A percentile compares a stretch with the other conserved stretches of the same genome.
These are phyloP conservation scores for Scolopax bukidnonensis DNA, from an alignment of 2,797 vertebrate genomes.

Conservation along the genomic window DNA sequence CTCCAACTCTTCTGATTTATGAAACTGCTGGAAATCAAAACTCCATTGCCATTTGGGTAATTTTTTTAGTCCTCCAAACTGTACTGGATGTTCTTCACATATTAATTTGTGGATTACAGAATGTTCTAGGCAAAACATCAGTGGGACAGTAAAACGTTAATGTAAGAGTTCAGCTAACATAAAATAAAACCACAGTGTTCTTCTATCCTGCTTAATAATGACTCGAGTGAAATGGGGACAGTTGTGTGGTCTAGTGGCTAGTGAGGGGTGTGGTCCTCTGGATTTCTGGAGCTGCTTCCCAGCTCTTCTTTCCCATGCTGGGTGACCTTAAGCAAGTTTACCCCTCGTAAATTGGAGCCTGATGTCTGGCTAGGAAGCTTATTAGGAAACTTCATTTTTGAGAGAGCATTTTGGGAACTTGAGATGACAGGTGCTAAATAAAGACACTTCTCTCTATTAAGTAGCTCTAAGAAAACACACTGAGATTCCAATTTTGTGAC, in stretches of 20 bases:
- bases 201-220: slow-evolving; percentile 65
- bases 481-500: slow-evolving; percentile 25
- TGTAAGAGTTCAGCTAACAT: slow-evolving; percentile 59
- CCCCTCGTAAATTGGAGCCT: slow-evolving; percentile 42
- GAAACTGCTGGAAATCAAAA: slow-evolving; percentile 60
- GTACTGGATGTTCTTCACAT: slow-evolving; percentile 69
- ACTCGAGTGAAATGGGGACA: slow-evolving; percentile 60
- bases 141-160: slow-evolving; percentile 68
- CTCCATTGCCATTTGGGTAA: slow-evolving; percentile 42
- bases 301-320: slow-evolving; percentile 65
- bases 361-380: slow-evolving; percentile 51
- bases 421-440: slow-evolving; percentile 68
- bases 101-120: slow-evolving; percentile 75
- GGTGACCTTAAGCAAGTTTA: slow-evolving; percentile 61
- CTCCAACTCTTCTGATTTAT: slow-evolving; percentile 53
- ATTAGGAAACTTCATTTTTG: slow-evolving; percentile 54
- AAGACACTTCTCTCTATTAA: slow-evolving; percentile 48
- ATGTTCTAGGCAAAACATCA: slow-evolving; percentile 75
- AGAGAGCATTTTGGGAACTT: slow-evolving; percentile 56
- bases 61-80: slow-evolving; percentile 47
- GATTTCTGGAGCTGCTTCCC: slow-evolving; percentile 57
- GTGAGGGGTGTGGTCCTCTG: slow-evolving; percentile 57
- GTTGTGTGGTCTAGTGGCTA: slow-evolving; percentile 71
- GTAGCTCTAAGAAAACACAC: slow-evolving; percentile 57
- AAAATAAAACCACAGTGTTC: slow-evolving; percentile 68